These are phyloP conservation scores for Campoletis raptor DNA, from an alignment of 2,888 invertebrate genomes.

Conservation along the genomic window DNA sequence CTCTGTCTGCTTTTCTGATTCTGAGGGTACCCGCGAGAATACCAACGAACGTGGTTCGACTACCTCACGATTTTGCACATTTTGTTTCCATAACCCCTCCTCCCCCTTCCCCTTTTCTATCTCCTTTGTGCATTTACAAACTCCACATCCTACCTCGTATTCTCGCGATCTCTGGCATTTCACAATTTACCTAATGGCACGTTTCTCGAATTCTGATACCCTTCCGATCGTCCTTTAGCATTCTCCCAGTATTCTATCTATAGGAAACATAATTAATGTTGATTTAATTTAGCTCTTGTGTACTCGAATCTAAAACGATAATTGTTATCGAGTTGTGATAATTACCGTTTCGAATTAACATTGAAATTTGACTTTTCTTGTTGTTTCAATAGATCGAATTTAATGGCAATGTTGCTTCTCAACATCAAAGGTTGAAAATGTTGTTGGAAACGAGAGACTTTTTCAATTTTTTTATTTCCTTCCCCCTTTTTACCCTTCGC, in stretches of 20 bases:
- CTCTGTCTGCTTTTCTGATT: constrained; percentile 28
- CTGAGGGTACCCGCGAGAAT: constrained; percentile 72
- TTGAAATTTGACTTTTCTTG: neutral
- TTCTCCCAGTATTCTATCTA: neutral
- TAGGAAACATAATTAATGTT: constrained; percentile 10
- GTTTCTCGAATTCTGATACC: constrained; percentile 78
- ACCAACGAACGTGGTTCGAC: constrained; percentile 74
- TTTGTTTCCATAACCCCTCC: constrained; percentile 23
- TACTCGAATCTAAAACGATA: constrained; percentile 1
- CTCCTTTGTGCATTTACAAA: constrained; percentile 22
- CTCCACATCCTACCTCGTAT: constrained; percentile 10
- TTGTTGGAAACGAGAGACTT: neutral
- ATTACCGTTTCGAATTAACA: constrained; percentile 1
- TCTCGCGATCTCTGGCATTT: constrained; percentile 73
- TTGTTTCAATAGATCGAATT: neutral
- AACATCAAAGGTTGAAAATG: neutral
- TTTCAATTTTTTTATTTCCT: neutral
- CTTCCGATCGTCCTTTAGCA: constrained; percentile 70
- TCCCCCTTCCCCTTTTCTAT: neutral
- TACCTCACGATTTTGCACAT: constrained; percentile 62
- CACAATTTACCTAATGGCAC: constrained; percentile 79
- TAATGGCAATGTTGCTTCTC: neutral
- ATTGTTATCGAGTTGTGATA: constrained; percentile 21
- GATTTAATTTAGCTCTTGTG: constrained; percentile 1
- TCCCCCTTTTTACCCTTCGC: neutral